Percentiles rank a stretch among this genome's conserved stretches.
Conservation (phyloP, 2,888 invertebrate genomes). For the Synanthedon formicaeformis region DNA sequence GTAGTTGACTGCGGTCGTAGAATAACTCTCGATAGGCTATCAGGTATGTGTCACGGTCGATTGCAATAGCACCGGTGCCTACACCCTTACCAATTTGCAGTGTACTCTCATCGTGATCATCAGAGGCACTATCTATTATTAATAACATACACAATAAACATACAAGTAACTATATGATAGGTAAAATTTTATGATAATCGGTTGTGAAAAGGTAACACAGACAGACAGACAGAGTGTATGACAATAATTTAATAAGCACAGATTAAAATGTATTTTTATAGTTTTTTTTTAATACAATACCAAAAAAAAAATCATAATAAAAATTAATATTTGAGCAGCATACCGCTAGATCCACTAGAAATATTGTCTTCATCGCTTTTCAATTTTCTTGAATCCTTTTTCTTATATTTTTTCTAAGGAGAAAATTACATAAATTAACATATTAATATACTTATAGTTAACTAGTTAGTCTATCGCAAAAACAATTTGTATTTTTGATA, state of each 20-base stretch:
- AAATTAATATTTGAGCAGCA: not conserved
- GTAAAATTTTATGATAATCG: too few relatives aligned
- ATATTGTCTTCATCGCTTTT: constrained; percentile 9
- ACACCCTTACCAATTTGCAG: constrained; percentile 37
- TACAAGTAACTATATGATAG: too few relatives aligned
- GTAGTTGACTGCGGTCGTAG: constrained; percentile 36
- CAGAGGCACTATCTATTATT: constrained; percentile 9
- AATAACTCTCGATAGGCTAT: constrained; percentile 43
- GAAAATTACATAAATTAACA: constrained; percentile 8
- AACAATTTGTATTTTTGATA: too few relatives aligned
- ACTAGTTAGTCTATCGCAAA: not conserved
- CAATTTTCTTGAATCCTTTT: too few relatives aligned
- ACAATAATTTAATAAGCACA: too few relatives aligned
- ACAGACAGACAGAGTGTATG: too few relatives aligned
- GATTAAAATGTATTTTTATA: too few relatives aligned
- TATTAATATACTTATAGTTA: not conserved
- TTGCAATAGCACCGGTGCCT: constrained; percentile 22
- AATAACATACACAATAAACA: too few relatives aligned
- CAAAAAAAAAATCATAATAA: too few relatives aligned
- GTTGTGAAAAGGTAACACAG: too few relatives aligned
- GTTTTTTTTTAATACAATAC: too few relatives aligned
- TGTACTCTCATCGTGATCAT: constrained; percentile 5
- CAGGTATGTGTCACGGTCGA: constrained; percentile 50
- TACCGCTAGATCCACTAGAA: constrained; percentile 27
- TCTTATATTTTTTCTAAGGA: constrained; percentile 5